These are phyloP conservation scores for Lucilia sericata DNA, from an alignment of 1,140 invertebrate species.

Conservation along the genomic window DNA sequence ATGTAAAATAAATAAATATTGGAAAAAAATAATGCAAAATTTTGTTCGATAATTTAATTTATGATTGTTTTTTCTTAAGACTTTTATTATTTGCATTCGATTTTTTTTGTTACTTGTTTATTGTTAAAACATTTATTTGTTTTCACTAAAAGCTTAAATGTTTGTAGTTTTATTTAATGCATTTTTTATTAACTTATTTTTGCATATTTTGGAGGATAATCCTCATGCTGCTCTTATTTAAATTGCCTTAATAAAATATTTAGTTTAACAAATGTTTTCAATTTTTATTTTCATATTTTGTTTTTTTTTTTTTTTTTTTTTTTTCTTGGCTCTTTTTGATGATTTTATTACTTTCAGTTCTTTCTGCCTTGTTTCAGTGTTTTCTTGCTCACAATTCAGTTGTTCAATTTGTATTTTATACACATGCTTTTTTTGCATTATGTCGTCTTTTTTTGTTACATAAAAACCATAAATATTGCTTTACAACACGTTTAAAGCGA, in stretches of 20 bases:
- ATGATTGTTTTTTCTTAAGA: not conserved
- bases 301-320: too few species aligned
- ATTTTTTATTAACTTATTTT: not conserved
- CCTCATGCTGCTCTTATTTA: not conserved
- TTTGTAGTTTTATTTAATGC: not conserved
- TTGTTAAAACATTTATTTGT: not conserved
- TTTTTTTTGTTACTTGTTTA: too few species aligned
- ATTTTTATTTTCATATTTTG: not conserved
- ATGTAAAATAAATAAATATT: not conserved
- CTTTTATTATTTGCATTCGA: not conserved
- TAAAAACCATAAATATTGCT: not conserved
- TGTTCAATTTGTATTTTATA: not conserved
- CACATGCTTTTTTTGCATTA: not conserved
- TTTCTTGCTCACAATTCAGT: not conserved
- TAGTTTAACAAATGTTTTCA: not conserved
- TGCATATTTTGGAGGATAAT: not conserved
- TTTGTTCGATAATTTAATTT: not conserved
- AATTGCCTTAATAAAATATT: not conserved
- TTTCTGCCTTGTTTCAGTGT: not conserved
- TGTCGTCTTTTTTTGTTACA: not conserved
- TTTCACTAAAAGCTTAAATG: not conserved
- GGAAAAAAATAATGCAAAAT: not conserved
- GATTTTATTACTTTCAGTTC: not conserved
- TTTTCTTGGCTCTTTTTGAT: not conserved
- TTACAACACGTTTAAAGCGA: not conserved